These are phyloP conservation scores for Malurus cyaneus DNA, from an alignment of 2,113 vertebrate species.

Conservation along the genomic window DNA sequence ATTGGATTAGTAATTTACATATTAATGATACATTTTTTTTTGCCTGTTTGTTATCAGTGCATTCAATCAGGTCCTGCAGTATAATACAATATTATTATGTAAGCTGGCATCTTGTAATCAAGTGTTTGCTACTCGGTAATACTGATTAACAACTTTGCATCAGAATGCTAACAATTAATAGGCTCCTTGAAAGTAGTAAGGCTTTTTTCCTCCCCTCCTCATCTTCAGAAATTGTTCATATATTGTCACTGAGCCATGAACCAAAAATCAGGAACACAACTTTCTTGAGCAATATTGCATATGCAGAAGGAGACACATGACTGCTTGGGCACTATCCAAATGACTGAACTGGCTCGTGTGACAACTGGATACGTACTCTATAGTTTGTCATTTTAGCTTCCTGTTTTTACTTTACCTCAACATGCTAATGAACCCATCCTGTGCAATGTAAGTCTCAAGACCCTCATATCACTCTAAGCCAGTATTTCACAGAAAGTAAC, in stretches of 20 bases:
- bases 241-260: background rate
- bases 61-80: background rate
- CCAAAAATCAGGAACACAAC: background rate
- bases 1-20: background rate
- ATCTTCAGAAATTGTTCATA: background rate
- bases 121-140: background rate
- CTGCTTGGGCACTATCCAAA: background rate
- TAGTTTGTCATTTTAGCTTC: background rate
- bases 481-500: background rate
- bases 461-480: background rate
- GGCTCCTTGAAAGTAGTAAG: background rate
- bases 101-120: background rate
- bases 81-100: background rate
- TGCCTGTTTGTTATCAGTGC: background rate
- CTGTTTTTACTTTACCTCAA: background rate
- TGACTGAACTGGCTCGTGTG: background rate
- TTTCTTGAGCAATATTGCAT: background rate
- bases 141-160: background rate
- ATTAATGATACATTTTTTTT: background rate
- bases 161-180: background rate
- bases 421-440: rapidly evolving
- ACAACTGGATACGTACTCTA: rapidly evolving
- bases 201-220: too few relatives aligned
- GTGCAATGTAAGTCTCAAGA: background rate
- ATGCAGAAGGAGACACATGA: background rate